phyloP scores from a whole-genome alignment of 53 echinoderm and acorn worm species.

The Astropecten irregularis region DNA sequence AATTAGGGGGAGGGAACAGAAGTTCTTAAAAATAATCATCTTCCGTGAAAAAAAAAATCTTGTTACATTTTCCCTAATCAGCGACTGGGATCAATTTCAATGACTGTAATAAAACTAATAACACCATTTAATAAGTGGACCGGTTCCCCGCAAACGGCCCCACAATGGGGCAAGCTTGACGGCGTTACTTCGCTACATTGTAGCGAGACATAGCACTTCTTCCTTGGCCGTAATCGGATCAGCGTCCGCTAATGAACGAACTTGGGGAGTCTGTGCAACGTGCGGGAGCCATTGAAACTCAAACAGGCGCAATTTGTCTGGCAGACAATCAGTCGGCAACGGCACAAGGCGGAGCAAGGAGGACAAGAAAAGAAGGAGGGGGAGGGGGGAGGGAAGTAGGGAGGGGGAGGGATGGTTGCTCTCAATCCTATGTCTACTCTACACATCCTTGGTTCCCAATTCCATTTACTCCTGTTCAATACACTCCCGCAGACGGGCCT shows the following conservation, averaged over 20 bases:
- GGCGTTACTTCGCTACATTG: too few species aligned
- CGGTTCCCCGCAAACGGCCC: not conserved
- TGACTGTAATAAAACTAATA: conserved; percentile 32
- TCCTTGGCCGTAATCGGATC: conserved; percentile 24
- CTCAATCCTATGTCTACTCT: too few species aligned
- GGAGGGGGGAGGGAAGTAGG: too few species aligned
- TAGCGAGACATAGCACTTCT: not conserved
- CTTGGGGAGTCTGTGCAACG: not conserved
- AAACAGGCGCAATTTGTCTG: conserved; percentile 24
- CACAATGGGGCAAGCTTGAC: not conserved
- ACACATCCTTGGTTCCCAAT: conserved; percentile 53
- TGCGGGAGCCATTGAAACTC: conserved; percentile 20
- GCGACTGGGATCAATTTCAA: conserved; percentile 16
- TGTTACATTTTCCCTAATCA: not conserved
- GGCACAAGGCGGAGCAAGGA: too few species aligned
- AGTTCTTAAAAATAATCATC: not conserved
- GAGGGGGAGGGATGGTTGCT: too few species aligned
- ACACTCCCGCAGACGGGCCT: not conserved
- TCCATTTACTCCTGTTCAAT: conserved; percentile 56
- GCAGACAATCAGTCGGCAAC: conserved; percentile 44
- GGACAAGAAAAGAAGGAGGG: too few species aligned
- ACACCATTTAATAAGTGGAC: conserved; percentile 25
- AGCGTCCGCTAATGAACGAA: conserved; percentile 27
- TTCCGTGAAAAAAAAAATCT: conserved; percentile 19
- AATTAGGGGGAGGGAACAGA: too few species aligned